Base-by-base conservation (phyloP, 2,797 vertebrate species). In the Chromobotia macracanthus region DNA sequence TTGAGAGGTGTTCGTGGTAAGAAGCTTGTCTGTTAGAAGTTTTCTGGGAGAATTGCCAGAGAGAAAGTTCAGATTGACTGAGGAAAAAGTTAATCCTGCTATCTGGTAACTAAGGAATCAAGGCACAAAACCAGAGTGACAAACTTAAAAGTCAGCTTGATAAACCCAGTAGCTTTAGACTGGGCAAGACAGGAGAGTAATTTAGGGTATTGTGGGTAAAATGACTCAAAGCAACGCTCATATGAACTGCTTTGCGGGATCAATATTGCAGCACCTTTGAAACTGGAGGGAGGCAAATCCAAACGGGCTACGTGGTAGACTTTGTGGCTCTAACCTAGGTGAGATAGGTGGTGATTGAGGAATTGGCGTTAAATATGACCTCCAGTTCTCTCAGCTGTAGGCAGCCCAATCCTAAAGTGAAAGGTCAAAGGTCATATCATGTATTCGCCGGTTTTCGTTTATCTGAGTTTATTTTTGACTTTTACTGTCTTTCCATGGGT, bases 401-500 rank as follows among this genome's bases (percentile, higher is more conserved):
- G n/a, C n/a, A n/a, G 28, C 28, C n/a, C 61, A n/a, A 1, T 63
- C 7, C 19, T 50, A 7, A 38, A 46, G 23, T 75, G 23, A 38
- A 18, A 58, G 23, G 60, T 60, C 44, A 18, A 61, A 70, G 55
- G 55, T 63, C n/a, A 35, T 41, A 72, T 53, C 58, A 38, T 23
- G n/a, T 65, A 12, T 63, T 64, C 23, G 72, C 46, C 21, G 61
- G 21, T 41, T 71, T 76, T 16, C 46, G 0, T 55, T 63, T 60
- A 23, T 2, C 41, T 5, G 44, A 28, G 66, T 51, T 58, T 72
- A 56, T 77, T 72, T 72, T 73, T 23, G 19, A 41, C 69, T 31
- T 72, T 77, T 10, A 72, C 60, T 67, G 73, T 28, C 72, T 76
- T 81, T 77, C 68, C 48, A 3, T 72, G 67, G 44, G 41, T 15